Evolutionary conservation across 37 sponge, comb jelly and placozoan species (phyloP).

Genomic region (Agelas oroides): DNA sequence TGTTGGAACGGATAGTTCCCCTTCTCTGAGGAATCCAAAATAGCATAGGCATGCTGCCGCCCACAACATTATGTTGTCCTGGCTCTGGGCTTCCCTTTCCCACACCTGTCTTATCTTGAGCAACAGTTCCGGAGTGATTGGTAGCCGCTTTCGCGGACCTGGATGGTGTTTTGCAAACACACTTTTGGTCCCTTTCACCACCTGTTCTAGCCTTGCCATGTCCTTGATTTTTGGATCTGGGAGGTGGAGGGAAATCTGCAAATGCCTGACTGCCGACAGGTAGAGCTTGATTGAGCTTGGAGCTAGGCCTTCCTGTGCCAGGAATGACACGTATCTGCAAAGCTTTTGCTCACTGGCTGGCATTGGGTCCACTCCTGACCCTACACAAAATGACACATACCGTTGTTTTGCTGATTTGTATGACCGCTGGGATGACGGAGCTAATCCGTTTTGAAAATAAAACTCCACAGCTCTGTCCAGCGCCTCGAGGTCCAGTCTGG

Average conservation of each 20-base stretch:
- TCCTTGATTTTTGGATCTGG: neutral
- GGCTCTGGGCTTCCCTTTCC: too few relatives aligned
- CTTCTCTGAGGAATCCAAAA: too few relatives aligned
- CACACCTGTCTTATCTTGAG: too few relatives aligned
- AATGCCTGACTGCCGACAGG: conserved; percentile 1
- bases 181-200: neutral
- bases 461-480: conserved; percentile 48
- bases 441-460: conserved; percentile 15
- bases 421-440: conserved; percentile 4
- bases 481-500: conserved; percentile 43
- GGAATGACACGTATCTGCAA: neutral
- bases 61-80: too few relatives aligned
- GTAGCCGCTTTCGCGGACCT: too few relatives aligned
- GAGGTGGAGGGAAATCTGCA: neutral
- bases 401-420: conserved; percentile 20
- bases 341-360: neutral
- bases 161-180: too few relatives aligned
- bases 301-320: neutral
- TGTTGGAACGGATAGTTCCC: too few relatives aligned
- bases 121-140: too few relatives aligned
- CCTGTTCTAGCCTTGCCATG: neutral
- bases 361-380: neutral
- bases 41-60: too few relatives aligned
- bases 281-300: neutral
- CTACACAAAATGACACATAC: conserved; percentile 16